Base-by-base conservation (phyloP, 2,888 invertebrate genomes). In the Amblyjoppa proteus region DNA sequence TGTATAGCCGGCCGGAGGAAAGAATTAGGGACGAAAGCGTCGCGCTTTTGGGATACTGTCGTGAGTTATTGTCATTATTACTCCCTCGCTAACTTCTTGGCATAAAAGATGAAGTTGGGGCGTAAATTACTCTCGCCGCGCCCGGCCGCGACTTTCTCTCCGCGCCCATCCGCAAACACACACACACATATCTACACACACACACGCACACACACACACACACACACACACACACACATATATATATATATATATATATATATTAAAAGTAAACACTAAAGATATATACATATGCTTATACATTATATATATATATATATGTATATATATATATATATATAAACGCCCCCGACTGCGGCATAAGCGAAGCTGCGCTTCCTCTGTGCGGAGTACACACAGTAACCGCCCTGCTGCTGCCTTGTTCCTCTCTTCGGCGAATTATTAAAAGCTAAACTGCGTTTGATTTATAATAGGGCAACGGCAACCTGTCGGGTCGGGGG, bases 361-460 rank as follows among this genome's bases (percentile, higher is more conserved):
- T 49, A 25, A 41, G 45, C 64, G 64, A 64, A n/a, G 20, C 64
- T 51, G 3, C 66, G 6, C 51, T 11, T 64, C 16, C 51, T 58
- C 25, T 28, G 28, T 11, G 49, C 20, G 53, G 51, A 66, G 89
- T 20, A 20, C 85, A 80, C 78, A 79, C 78, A 77, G 87, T 87
- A 82, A 86, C 81, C 87, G 82, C 84, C 83, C 80, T 77, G 73
- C 69, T 38, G 61, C 81, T 83, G 84, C 66, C 80, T 87, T 87
- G 86, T 85, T 49, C 28, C 53, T 69, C 85, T 84, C 88, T 83
- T 69, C 87, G 85, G 87, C 91, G 88, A 91, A 92, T 93, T 93
- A 93, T 94, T 92, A 91, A 94, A 92, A 92, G 92, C 92, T 93
- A 93, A 93, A 93, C 92, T 92, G 92, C 90, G 89, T 93, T 93